Percentiles rank a stretch among this genome's conserved stretches.
Conservation (phyloP, 1,140 invertebrate genomes). For the Phenacoccus solenopsis region DNA sequence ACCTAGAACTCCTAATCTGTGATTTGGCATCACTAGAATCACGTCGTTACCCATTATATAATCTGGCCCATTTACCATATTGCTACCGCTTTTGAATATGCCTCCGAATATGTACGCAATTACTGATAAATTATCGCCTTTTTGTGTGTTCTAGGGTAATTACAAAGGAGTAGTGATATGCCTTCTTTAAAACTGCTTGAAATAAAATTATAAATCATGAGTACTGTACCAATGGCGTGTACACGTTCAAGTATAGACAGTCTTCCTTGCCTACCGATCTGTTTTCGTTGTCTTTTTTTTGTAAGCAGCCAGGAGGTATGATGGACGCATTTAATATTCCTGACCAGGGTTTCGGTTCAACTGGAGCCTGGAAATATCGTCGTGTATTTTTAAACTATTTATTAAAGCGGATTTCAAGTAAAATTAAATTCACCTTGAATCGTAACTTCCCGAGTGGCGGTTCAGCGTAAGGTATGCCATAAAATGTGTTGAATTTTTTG, state of each 20-base stretch:
- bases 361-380: not conserved
- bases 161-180: too few species aligned
- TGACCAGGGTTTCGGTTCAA: not conserved
- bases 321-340: not conserved
- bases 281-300: not conserved
- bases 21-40: slow-evolving; percentile 64
- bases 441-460: slow-evolving; percentile 34
- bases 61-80: slow-evolving; percentile 42
- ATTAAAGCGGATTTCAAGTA: not conserved
- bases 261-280: slow-evolving; percentile 20
- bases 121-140: slow-evolving; percentile 30
- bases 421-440: slow-evolving; percentile 31
- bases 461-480: slow-evolving; percentile 36
- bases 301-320: not conserved
- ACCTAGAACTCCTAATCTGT: slow-evolving; percentile 50
- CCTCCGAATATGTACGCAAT: slow-evolving; percentile 45
- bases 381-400: not conserved
- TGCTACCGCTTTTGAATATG: slow-evolving; percentile 32
- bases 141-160: not conserved
- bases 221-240: slow-evolving; percentile 25
- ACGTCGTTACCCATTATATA: slow-evolving; percentile 58
- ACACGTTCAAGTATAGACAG: slow-evolving; percentile 28
- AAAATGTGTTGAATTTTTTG: slow-evolving; percentile 32
- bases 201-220: too few species aligned
- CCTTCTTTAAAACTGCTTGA: too few species aligned